Base-by-base conservation (phyloP, 2,113 vertebrate genomes). In the Triplophysa dalaica region DNA sequence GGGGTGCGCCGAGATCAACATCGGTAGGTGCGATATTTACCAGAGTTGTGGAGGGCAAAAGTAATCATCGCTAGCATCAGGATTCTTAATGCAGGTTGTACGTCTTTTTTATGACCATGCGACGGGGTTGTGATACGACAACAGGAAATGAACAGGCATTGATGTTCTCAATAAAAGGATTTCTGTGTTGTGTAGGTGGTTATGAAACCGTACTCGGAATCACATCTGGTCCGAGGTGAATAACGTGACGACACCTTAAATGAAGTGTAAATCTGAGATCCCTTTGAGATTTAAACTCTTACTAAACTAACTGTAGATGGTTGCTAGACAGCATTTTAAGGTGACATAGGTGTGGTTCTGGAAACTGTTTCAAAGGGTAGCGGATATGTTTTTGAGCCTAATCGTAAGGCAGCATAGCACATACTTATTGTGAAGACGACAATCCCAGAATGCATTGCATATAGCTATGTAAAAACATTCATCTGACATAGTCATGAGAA, bases 151-250 rank as follows among this genome's bases (percentile, higher is more conserved):
- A 62, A 48, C 58, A 29, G 4, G 26, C 52, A 13, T 68, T 68
- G 66, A 68, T 68, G 41, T 24, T 58, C 24, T 61, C 38, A 75
- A 63, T 26, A 75, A 22, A 62, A 62, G 29, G 21, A 61, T 29
- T 75, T 24, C 16, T 48, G 38, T n/a, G 73, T 58, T 63, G 73
- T 75, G 73, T 75, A 63, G 73, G 73, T 75, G 73, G 73, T 75
- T 63, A 29, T 75, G 58, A 75, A 75, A 26, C 21, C 33, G 2
- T 19, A 60, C 60, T 45, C 38, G 61, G 56, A 74, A 21, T 61
- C 70, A 61, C 21, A 38, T 61, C 56, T 43, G 70, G 70, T 61
- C 13, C 13, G n/a, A 11, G 38, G 33, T 61, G 56, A 74, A 74
- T 74, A 61, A 56, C 21, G n/a, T 61, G 56, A 74, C 56, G 11